Conservation (phyloP, 2,113 vertebrate genomes). For the Crocuta crocuta region DNA sequence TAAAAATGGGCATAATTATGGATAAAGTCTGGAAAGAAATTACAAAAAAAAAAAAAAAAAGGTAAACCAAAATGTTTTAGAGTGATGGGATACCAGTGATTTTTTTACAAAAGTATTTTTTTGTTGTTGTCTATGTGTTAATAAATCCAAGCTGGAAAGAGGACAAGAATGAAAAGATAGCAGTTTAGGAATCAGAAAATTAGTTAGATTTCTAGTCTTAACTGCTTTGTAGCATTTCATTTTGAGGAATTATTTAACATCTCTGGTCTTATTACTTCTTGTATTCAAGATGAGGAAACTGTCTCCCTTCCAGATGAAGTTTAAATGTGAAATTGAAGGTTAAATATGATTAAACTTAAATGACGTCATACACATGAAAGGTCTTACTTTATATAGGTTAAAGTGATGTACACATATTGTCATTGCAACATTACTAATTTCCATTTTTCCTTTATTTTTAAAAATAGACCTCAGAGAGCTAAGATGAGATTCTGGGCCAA, state of each 20-base stretch:
- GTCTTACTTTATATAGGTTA: background rate
- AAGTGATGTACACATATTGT: background rate
- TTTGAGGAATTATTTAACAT: slow-evolving; percentile 36
- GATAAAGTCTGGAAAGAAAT: background rate
- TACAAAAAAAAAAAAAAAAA: background rate
- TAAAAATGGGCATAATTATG: slow-evolving; percentile 1
- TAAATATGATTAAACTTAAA: slow-evolving; percentile 35
- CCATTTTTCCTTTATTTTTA: slow-evolving; percentile 54
- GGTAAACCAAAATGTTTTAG: background rate
- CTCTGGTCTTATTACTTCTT: slow-evolving; percentile 14
- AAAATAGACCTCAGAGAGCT: slow-evolving; percentile 91
- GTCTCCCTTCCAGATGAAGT: background rate
- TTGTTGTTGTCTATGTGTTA: background rate
- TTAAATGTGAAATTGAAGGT: slow-evolving; percentile 31
- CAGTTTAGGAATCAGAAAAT: slow-evolving; percentile 24
- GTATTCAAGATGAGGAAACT: slow-evolving; percentile 26
- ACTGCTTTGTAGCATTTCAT: background rate
- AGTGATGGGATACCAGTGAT: background rate
- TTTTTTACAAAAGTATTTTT: slow-evolving; percentile 36
- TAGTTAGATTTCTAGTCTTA: slow-evolving; percentile 17
- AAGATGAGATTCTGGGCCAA: slow-evolving; percentile 98
- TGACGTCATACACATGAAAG: background rate
- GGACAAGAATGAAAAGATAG: background rate
- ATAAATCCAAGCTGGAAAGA: background rate
- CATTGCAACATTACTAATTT: slow-evolving; percentile 17